phyloP scores from a whole-genome alignment of 2,797 vertebrate genomes.

The Thaleichthys pacificus region DNA sequence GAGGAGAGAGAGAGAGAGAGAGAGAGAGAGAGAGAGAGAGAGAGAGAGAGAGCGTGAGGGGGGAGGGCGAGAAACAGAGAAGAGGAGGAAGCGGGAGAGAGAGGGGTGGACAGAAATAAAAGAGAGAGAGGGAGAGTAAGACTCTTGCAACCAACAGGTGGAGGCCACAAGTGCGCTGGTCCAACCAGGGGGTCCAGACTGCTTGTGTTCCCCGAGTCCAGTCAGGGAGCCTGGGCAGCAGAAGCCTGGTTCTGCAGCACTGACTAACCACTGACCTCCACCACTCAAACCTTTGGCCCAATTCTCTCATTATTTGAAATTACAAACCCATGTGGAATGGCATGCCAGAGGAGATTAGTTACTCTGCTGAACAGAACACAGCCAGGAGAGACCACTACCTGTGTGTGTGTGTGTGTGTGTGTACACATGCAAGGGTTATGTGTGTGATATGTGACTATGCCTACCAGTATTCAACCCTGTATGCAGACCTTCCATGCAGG shows the following conservation, averaged over 20 bases:
- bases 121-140: conserved; percentile 1
- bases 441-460: neutral
- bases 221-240: neutral
- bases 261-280: conserved; percentile 18
- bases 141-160: neutral
- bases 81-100: neutral
- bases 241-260: conserved; percentile 15
- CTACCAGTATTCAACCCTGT: too few relatives aligned
- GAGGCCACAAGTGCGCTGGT: too few relatives aligned
- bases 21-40: neutral
- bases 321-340: conserved; percentile 47
- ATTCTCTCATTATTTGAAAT: conserved; percentile 57
- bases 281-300: conserved; percentile 65
- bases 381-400: conserved; percentile 8
- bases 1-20: neutral
- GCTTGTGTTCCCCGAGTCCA: neutral
- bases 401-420: neutral
- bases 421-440: neutral
- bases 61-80: neutral
- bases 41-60: neutral
- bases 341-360: conserved; percentile 68
- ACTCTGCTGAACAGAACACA: conserved; percentile 37
- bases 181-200: conserved; percentile 5
- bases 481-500: neutral
- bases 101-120: neutral